Evolutionary conservation across 2,113 vertebrate species (phyloP).

Genomic region (Cisticola juncidis): DNA sequence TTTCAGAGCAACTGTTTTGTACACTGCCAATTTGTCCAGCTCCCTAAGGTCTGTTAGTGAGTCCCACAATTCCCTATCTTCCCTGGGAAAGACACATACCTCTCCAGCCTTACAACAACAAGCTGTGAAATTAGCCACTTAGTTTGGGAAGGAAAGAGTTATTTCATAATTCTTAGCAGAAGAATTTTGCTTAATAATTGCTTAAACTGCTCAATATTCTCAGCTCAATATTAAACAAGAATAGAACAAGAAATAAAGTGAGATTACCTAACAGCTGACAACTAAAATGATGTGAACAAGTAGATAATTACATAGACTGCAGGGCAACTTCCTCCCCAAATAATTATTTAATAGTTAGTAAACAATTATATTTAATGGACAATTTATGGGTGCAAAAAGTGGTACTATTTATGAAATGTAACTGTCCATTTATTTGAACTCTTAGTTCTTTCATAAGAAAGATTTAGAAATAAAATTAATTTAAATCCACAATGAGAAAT

Average conservation of each 20-base stretch:
- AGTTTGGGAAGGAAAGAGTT: neutral
- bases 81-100: neutral
- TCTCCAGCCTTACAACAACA: neutral
- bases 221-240: neutral
- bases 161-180: neutral
- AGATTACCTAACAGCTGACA: neutral
- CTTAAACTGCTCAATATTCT: neutral
- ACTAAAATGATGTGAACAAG: neutral
- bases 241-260: neutral
- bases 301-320: neutral
- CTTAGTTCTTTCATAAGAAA: neutral
- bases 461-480: neutral
- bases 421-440: neutral
- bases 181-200: neutral
- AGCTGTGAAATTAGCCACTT: neutral
- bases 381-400: neutral
- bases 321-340: neutral
- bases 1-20: constrained; percentile 51
- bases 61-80: neutral
- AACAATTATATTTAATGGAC: neutral
- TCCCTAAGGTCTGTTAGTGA: neutral
- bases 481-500: neutral
- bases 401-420: neutral
- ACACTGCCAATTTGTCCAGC: constrained; percentile 42
- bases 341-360: neutral